A percentile compares a stretch with the other conserved stretches of the same genome.
phyloP scores from a whole-genome alignment of 2,797 vertebrate species.

The Gila robusta region DNA sequence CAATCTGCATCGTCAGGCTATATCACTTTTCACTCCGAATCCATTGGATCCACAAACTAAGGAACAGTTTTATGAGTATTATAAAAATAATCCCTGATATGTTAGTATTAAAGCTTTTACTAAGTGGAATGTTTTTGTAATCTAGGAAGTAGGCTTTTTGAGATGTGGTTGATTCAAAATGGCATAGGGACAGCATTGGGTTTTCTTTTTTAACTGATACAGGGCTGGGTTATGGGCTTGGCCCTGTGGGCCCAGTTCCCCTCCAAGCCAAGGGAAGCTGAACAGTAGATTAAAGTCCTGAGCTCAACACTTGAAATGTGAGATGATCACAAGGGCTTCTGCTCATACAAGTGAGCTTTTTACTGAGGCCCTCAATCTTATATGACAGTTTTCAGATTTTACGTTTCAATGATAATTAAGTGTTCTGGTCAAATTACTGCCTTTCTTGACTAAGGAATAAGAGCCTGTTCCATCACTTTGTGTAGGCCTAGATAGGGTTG shows the following conservation, averaged over 20 bases:
- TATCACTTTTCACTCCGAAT: slow-evolving; percentile 86
- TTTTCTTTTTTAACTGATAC: slow-evolving; percentile 26
- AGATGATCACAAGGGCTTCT: slow-evolving; percentile 3
- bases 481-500: background rate
- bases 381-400: background rate
- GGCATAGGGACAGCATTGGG: slow-evolving; percentile 6
- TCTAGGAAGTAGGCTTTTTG: slow-evolving; percentile 22
- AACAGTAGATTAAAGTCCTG: background rate
- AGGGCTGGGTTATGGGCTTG: background rate
- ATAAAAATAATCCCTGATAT: slow-evolving; percentile 55
- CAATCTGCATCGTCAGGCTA: slow-evolving; percentile 87
- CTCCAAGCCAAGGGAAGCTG: background rate
- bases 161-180: slow-evolving; percentile 25
- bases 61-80: slow-evolving; percentile 51
- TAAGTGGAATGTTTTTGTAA: slow-evolving; percentile 62
- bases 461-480: background rate
- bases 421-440: background rate
- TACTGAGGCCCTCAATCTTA: background rate
- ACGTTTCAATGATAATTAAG: background rate
- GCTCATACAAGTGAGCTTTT: background rate
- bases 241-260: background rate
- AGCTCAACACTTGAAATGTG: background rate
- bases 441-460: slow-evolving; percentile 1
- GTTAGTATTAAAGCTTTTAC: slow-evolving; percentile 47
- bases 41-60: slow-evolving; percentile 85